Base-by-base conservation (phyloP, 1,140 invertebrate species). In the Drosophila arawakana region DNA sequence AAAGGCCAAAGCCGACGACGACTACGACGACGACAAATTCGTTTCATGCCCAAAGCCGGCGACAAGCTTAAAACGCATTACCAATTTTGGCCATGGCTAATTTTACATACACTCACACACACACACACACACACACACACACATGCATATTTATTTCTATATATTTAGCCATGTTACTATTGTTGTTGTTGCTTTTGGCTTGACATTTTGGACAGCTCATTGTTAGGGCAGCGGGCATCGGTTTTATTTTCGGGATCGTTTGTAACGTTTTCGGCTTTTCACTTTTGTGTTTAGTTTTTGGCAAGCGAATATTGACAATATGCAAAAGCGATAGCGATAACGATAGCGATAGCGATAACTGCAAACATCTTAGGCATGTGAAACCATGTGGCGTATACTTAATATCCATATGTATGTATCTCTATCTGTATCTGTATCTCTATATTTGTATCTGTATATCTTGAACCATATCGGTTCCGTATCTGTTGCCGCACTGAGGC, bases 61-160 rank as follows among this genome's bases (percentile, higher is more conserved):
- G 67, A 88, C 80, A 86, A 80, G 80, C 83, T 83, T 88, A 69
- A 88, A 88, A 82, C 73, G 76, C 76, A 80, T 83, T 83, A 80
- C 83, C 83, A 67, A 83, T 77, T 86, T 83, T 83, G 83, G 83
- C 76, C 73, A 78, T 83, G 80, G 76, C 80, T 86, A 88, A 86
- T 86, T 86, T 88, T 76, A 82, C 79, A 77, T 54, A 50, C 58
- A 58, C 5, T 43, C 43, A 50, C 7, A 47, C 41, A 5, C 30
- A 44, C 25, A 30, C 25, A 30, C 25, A 30, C 25, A 44, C 25
- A 30, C 25, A 30, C 25, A 5, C 25, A 62, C 5, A 49, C 43
- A 44, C 7, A 47, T 50, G 9, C 30, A 44, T 50, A 52, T 21
- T 21, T 6, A 41, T 41, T 2, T 39, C 6, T 39, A 34, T 30